These are phyloP conservation scores for Helicoverpa armigera DNA, from an alignment of 1,140 invertebrate genomes.

Conservation along the genomic window DNA sequence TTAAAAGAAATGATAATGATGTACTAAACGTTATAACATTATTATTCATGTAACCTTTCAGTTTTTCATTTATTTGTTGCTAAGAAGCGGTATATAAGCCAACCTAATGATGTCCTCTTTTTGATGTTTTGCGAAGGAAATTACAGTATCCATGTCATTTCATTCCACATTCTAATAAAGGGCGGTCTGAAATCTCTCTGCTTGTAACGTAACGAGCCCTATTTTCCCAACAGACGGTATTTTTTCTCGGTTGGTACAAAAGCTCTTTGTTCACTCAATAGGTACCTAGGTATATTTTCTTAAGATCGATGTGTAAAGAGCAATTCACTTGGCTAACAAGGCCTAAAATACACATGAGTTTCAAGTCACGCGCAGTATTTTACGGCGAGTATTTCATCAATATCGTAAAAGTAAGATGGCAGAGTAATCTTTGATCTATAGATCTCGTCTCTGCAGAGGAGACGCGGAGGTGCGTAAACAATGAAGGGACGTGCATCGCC, in stretches of 20 bases:
- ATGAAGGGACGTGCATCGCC: constrained; percentile 51
- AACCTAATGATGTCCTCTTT: constrained; percentile 31
- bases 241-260: not conserved
- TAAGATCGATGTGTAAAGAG: constrained; percentile 22
- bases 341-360: constrained; percentile 16
- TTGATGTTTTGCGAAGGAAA: constrained; percentile 13
- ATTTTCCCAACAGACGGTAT: not conserved
- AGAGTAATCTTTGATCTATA: constrained; percentile 76
- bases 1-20: not conserved
- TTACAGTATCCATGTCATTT: constrained; percentile 12
- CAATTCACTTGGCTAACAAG: constrained; percentile 20
- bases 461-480: constrained; percentile 64
- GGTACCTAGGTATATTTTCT: not conserved
- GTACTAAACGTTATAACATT: not conserved
- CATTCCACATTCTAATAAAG: constrained; percentile 27
- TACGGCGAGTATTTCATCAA: constrained; percentile 48
- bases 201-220: constrained; percentile 15
- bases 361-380: constrained; percentile 40
- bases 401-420: constrained; percentile 71
- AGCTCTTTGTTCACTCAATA: constrained; percentile 20
- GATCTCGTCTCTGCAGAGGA: constrained; percentile 35
- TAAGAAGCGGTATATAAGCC: not conserved
- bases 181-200: not conserved
- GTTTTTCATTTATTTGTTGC: not conserved
- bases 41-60: not conserved